Evolutionary conservation across 2,797 vertebrate genomes (phyloP).

Genomic region (Lutra lutra): DNA sequence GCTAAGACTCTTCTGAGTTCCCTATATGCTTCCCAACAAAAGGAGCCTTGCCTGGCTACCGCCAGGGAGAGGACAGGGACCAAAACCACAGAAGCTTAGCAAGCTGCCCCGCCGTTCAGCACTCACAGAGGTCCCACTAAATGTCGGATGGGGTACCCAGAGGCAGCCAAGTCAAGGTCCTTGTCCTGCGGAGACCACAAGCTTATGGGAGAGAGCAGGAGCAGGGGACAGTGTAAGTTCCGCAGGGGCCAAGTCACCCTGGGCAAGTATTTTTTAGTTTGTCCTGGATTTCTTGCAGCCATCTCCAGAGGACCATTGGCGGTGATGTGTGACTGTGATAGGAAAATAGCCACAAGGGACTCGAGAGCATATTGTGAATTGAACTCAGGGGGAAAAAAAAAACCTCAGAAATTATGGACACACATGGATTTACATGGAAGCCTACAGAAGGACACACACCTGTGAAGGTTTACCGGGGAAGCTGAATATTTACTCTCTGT

Average conservation of each 20-base stretch:
- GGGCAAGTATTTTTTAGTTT: background rate
- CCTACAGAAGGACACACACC: background rate
- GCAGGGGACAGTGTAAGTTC: background rate
- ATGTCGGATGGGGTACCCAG: background rate
- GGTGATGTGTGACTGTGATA: background rate
- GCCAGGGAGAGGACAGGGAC: background rate
- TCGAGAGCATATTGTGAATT: background rate
- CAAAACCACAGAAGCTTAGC: background rate
- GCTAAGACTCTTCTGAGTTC: background rate
- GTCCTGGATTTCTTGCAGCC: background rate
- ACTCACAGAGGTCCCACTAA: background rate
- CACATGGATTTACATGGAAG: background rate
- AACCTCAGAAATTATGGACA: background rate
- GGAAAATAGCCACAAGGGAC: background rate
- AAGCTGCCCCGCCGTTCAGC: background rate
- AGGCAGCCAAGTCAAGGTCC: background rate
- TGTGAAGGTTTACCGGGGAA: background rate
- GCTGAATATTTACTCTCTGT: background rate
- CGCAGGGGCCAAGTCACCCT: background rate
- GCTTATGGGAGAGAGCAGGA: background rate
- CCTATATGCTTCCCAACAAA: background rate
- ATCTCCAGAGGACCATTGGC: background rate
- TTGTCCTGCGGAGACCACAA: background rate
- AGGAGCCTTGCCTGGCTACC: background rate
- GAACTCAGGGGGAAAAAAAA: background rate